Evolutionary conservation across 2,888 invertebrate species (phyloP), one percentile per base, ranked within the genome.

Genomic region (Sepiola atlantica): DNA sequence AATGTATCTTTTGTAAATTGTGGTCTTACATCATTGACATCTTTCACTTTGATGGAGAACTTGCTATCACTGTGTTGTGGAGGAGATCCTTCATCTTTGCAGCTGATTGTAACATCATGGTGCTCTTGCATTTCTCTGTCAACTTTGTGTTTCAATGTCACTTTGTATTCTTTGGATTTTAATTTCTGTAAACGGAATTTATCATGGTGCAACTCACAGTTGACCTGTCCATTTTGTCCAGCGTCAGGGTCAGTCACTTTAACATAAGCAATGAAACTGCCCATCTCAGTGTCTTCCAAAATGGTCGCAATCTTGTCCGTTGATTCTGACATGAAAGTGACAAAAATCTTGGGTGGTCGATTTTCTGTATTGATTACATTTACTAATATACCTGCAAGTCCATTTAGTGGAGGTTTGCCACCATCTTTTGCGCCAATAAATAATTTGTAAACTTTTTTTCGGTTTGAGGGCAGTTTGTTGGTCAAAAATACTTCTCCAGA

Each of bases 251-350:
- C 45, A 45, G 45, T 45, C 45, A 45, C 45, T 45, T 45, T 45
- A 16, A 99, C 98, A 16, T 99, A 99, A 0, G 99, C 99, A 0
- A 99, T 99, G 55, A 99, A 98, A 61, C 98, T 98, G 55, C 99
- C 99, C 97, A 98, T 98, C 94, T 98, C 98, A 0, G 99, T 99
- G 97, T 99, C 96, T 95, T 97, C 97, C 16, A 95, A 94, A 21
- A 97, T 96, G 55, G 96, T 57, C 0, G 57, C 57, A 24, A 24
- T 57, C 0, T 57, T 57, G 24, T 57, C 94, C 55, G 97, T 97
- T 2, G 98, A 98, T 21, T 57, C 57, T 6, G 57, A 57, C 57
- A 57, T 57, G 21, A 57, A 57, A 57, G 57, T 57, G 0, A 57
- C 57, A 57, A 57, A 24, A 57, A 24, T 24, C 24, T 57, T 57